phyloP scores from a whole-genome alignment of 2,797 vertebrate genomes.

The Falco biarmicus region DNA sequence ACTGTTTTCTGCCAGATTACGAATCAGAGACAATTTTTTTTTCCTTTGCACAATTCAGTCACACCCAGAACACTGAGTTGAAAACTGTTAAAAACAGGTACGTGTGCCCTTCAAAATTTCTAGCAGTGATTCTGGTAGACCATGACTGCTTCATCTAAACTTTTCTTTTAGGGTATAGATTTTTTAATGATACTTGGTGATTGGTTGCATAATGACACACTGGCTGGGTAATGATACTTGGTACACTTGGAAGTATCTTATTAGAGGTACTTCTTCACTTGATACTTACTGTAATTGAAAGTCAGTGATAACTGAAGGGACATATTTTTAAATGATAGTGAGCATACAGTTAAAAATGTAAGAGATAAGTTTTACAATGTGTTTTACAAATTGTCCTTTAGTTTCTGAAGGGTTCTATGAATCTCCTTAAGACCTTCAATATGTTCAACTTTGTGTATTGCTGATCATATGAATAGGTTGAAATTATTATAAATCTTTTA shows the following conservation, averaged over 20 bases:
- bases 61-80: not conserved
- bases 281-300: not conserved
- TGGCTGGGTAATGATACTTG: not conserved
- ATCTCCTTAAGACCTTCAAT: not conserved
- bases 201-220: not conserved
- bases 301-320: not conserved
- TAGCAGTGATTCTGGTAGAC: accelerated
- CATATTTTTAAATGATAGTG: not conserved
- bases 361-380: not conserved
- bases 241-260: not conserved
- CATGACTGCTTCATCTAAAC: not conserved
- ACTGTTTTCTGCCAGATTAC: not conserved
- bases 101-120: not conserved
- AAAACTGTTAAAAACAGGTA: not conserved
- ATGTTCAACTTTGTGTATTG: not conserved
- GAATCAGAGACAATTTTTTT: not conserved
- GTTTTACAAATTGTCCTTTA: not conserved
- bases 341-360: not conserved
- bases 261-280: not conserved
- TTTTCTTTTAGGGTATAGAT: not conserved
- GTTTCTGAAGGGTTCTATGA: not conserved
- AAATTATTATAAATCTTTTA: not conserved
- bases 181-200: not conserved
- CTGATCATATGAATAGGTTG: not conserved
- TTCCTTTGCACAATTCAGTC: not conserved